Evolutionary conservation across 1,140 invertebrate species (phyloP).

Genomic region (Luehdorfia chinensis): DNA sequence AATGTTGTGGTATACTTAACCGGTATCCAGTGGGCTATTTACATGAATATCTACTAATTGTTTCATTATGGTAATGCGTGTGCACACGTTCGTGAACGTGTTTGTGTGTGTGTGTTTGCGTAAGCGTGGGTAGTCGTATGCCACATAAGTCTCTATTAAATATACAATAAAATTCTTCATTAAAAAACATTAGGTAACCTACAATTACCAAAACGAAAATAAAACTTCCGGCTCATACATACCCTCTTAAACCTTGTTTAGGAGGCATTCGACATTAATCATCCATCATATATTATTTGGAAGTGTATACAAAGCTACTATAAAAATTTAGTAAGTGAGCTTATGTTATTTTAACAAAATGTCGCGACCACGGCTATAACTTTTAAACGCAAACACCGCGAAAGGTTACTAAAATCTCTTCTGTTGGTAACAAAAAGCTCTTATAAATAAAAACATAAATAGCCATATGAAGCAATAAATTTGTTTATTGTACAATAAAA

Average conservation of each 20-base stretch:
- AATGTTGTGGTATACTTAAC: conserved; percentile 35
- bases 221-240: conserved; percentile 6
- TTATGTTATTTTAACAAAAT: conserved; percentile 3
- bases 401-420: conserved; percentile 51
- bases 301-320: background rate
- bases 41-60: conserved; percentile 6
- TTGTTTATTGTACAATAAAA: conserved; percentile 76
- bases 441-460: conserved; percentile 75
- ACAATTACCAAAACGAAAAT: too few relatives aligned
- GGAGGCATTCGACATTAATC: conserved; percentile 3
- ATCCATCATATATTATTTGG: conserved; percentile 3
- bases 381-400: conserved; percentile 33
- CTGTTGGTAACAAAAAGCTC: conserved; percentile 52
- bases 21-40: conserved; percentile 31
- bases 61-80: conserved; percentile 1
- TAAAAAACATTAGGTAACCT: too few relatives aligned
- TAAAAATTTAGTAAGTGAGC: conserved; percentile 7
- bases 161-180: too few relatives aligned
- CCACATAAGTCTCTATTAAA: too few relatives aligned
- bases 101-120: too few relatives aligned
- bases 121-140: too few relatives aligned
- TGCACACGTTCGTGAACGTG: background rate
- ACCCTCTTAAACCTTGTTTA: conserved; percentile 6
- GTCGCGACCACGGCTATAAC: conserved; percentile 19
- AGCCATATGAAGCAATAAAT: conserved; percentile 74